phyloP scores from a whole-genome alignment of 23 tunicate species.

The Trididemnum clinides region DNA sequence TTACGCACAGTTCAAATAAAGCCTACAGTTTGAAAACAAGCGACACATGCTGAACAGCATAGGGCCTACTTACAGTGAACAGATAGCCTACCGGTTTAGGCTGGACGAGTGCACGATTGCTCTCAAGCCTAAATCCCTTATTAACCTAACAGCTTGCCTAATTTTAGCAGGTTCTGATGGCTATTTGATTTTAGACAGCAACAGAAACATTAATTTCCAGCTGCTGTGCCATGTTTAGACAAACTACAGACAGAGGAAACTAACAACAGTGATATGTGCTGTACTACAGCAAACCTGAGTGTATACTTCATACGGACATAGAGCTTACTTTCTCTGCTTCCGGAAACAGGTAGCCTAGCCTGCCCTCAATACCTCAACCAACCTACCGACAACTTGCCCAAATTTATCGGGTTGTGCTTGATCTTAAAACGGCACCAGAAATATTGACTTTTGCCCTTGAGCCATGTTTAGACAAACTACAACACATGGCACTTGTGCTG shows the following conservation, averaged over 20 bases:
- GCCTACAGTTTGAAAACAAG: too few species aligned
- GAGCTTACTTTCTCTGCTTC: too few species aligned
- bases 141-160: too few species aligned
- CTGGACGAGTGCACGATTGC: too few species aligned
- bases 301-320: too few species aligned
- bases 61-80: too few species aligned
- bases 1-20: too few species aligned
- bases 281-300: neutral
- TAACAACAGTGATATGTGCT: neutral
- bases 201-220: neutral
- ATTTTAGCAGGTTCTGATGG: too few species aligned
- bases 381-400: neutral
- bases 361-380: neutral
- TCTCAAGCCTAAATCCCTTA: too few species aligned
- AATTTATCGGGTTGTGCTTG: neutral
- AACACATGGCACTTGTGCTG: neutral
- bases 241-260: neutral
- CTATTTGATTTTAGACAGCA: neutral
- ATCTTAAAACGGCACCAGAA: neutral
- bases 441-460: neutral
- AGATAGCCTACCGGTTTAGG: too few species aligned
- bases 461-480: neutral
- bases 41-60: too few species aligned
- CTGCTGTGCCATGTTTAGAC: neutral
- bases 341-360: neutral